Conservation (phyloP, 2,113 vertebrate species). For the Notothenia rossii region DNA sequence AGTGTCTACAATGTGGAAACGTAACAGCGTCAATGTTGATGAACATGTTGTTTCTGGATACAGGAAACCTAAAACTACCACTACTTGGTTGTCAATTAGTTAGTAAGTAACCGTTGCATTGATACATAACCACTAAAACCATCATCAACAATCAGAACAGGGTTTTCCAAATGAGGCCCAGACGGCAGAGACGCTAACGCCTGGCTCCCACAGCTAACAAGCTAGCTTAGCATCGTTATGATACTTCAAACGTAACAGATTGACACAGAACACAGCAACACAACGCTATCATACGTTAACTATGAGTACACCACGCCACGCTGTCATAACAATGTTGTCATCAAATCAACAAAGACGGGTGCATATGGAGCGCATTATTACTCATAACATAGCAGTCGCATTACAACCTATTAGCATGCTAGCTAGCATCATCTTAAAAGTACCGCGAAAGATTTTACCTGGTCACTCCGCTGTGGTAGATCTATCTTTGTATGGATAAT, state of each 20-base stretch:
- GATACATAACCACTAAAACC: neutral
- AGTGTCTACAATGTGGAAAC: neutral
- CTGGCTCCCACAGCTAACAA: constrained; percentile 52
- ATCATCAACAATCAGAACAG: neutral
- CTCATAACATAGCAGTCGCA: constrained; percentile 36
- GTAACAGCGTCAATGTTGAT: neutral
- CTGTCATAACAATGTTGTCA: neutral
- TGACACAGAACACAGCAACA: neutral
- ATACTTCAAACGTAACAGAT: constrained; percentile 13
- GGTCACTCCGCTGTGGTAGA: constrained; percentile 59
- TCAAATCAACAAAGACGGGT: neutral
- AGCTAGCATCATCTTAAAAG: constrained; percentile 74
- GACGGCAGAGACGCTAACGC: constrained; percentile 45
- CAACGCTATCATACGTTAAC: neutral
- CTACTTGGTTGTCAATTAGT: neutral
- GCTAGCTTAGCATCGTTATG: constrained; percentile 58
- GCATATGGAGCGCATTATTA: neutral
- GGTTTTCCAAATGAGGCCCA: constrained; percentile 60
- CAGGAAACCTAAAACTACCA: neutral
- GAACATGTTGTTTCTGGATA: neutral
- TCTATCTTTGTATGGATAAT: constrained; percentile 46
- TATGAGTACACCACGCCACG: rapidly evolving
- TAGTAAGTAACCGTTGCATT: neutral
- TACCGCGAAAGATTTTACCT: constrained; percentile 80
- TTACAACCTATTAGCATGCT: constrained; percentile 49